Conservation (phyloP, 2,113 vertebrate genomes). For the Aviceda subcristata region DNA sequence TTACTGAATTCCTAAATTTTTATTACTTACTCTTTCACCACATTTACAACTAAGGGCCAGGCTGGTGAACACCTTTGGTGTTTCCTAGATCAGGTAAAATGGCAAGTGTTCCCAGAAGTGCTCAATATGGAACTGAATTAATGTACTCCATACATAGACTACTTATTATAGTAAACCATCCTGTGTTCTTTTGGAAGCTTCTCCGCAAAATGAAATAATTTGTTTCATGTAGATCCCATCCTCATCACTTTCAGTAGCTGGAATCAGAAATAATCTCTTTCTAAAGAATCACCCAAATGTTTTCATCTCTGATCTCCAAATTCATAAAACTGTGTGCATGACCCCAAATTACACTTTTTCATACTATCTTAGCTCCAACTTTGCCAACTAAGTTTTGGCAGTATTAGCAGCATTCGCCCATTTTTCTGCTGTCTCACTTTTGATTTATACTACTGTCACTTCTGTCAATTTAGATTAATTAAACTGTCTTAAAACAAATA, state of each 20-base stretch:
- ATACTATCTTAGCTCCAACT: not conserved
- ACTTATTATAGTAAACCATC: not conserved
- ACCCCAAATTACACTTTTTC: not conserved
- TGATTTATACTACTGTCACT: not conserved
- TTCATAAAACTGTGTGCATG: not conserved
- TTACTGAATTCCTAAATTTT: not conserved
- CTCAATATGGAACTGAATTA: not conserved
- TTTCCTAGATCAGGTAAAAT: not conserved
- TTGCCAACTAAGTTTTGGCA: not conserved
- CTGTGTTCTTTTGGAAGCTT: not conserved
- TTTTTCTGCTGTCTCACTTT: not conserved
- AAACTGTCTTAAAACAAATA: not conserved
- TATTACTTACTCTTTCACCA: not conserved
- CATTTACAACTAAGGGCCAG: not conserved
- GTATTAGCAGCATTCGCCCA: not conserved
- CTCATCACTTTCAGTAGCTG: not conserved
- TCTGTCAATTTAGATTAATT: conserved; percentile 24
- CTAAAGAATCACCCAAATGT: not conserved
- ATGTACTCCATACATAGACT: not conserved
- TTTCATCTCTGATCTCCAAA: not conserved
- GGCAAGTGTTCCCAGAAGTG: not conserved
- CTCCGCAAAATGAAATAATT: not conserved
- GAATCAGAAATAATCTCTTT: not conserved
- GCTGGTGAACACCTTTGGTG: not conserved
- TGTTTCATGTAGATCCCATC: not conserved